phyloP scores from a whole-genome alignment of 2,113 vertebrate species.

The Craseonycteris thonglongyai region DNA sequence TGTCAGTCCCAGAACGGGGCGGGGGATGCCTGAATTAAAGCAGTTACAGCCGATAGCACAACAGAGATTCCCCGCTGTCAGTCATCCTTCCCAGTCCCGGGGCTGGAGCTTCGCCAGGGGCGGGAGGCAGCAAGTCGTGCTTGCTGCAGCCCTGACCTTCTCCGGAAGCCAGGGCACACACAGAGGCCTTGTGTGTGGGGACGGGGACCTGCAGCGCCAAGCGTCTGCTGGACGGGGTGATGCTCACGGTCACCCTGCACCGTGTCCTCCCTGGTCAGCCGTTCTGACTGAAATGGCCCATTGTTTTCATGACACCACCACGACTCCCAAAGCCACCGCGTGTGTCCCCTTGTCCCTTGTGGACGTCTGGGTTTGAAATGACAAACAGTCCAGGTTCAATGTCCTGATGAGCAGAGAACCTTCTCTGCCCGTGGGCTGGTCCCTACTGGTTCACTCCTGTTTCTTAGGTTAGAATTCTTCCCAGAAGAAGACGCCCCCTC shows the following conservation, averaged over 20 bases:
- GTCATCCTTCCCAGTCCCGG: conserved; percentile 71
- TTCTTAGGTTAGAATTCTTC: neutral
- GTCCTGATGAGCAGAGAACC: neutral
- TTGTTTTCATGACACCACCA: accelerated
- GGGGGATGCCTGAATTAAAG: conserved; percentile 80
- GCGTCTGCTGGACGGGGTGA: too few species aligned
- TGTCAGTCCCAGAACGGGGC: conserved; percentile 79
- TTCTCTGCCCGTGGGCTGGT: accelerated
- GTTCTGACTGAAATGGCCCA: neutral
- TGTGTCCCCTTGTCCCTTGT: neutral
- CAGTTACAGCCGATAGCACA: conserved; percentile 80
- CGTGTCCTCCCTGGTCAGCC: neutral
- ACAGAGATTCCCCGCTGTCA: conserved; percentile 77
- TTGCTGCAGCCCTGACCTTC: neutral
- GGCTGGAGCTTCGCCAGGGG: conserved; percentile 60
- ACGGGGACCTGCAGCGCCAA: too few species aligned
- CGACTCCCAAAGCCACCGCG: accelerated
- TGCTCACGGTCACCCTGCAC: too few species aligned
- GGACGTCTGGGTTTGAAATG: neutral
- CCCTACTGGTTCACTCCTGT: neutral
- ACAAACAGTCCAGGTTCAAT: accelerated
- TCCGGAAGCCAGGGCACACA: neutral
- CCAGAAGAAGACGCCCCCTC: neutral
- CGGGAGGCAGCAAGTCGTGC: conserved; percentile 31
- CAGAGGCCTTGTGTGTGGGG: too few species aligned